Base-by-base conservation (phyloP, 2,113 vertebrate genomes). In the Chlorodrepanis virens region DNA sequence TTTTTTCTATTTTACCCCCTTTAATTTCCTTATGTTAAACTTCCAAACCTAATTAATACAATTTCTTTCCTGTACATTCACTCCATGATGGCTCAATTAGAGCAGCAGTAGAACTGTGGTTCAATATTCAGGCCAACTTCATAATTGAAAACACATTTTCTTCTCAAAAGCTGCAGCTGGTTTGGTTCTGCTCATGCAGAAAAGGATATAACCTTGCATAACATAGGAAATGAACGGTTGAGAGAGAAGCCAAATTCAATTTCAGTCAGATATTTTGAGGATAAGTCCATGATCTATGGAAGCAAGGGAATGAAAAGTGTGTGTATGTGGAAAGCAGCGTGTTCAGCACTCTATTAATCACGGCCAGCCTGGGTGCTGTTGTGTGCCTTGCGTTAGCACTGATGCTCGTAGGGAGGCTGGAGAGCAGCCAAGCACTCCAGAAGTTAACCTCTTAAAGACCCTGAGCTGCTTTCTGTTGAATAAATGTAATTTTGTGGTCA, bases 171-270 rank as follows among this genome's bases (percentile, higher is more conserved):
- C 97, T 98, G 98, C 98, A 98, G 98, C 98, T 98, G 98, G 98
- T 98, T 98, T 98, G 98, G 97, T 98, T 98, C 98, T 98, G 98
- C 97, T 98, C 98, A 98, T 98, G 98, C 98, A 98, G 98, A 98
- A 98, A 98, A 98, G 98, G 98, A 98, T 98, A 98, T 98, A 98
- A 98, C 98, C 98, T 98, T 98, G 98, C 98, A 98, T 98, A 98
- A 98, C 98, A 98, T 98, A 98, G 98, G 98, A 98, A 98, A 98
- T 98, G 98, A 98, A 98, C 97, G 97, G 98, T 98, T 98, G 98
- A 98, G 98, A 97, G 98, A 98, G 98, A 98, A 98, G 98, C 98
- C 98, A 98, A 98, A 98, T 98, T 98, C 98, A 98, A 98, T 98
- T 98, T 98, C 98, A 98, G 98, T 98, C 98, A 98, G 98, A 98